Conservation (phyloP, 2,888 invertebrate species). For the Leptinotarsa peninsularis region DNA sequence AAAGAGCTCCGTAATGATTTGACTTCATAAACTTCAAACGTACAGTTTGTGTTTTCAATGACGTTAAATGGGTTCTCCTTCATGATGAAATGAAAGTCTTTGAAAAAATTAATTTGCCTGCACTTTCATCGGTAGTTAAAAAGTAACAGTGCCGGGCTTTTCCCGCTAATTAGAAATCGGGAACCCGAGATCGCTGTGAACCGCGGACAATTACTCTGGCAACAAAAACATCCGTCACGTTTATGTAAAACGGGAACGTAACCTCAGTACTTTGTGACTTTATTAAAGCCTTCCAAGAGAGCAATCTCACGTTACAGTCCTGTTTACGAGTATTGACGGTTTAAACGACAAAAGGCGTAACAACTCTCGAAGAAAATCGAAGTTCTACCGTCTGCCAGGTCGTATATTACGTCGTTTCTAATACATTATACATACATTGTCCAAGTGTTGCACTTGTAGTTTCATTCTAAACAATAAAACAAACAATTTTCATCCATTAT, state of each 20-base stretch:
- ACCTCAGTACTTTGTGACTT: constrained; percentile 36
- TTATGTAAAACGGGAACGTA: constrained; percentile 6
- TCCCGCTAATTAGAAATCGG: background rate
- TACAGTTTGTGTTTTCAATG: no score
- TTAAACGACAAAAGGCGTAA: constrained; percentile 22
- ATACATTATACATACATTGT: constrained; percentile 46
- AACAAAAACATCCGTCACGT: constrained; percentile 23
- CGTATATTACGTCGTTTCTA: constrained; percentile 36
- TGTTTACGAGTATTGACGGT: constrained; percentile 27
- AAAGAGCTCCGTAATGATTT: no score
- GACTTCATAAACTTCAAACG: no score
- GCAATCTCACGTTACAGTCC: constrained; percentile 39
- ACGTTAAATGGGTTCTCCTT: no score
- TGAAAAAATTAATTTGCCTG: no score
- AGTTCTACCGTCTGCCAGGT: constrained; percentile 17
- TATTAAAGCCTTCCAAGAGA: constrained; percentile 40
- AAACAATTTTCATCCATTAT: constrained; percentile 47
- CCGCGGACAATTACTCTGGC: constrained; percentile 14
- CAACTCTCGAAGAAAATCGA: constrained; percentile 24
- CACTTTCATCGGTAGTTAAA: background rate
- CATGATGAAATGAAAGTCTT: no score
- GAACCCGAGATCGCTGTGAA: background rate
- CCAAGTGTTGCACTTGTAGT: constrained; percentile 39
- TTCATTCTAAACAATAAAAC: constrained; percentile 42
- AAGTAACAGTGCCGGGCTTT: background rate